Evolutionary conservation across 2,113 vertebrate genomes (phyloP), one percentile per base, ranked within the genome.

Genomic region (Anoura caudifer): DNA sequence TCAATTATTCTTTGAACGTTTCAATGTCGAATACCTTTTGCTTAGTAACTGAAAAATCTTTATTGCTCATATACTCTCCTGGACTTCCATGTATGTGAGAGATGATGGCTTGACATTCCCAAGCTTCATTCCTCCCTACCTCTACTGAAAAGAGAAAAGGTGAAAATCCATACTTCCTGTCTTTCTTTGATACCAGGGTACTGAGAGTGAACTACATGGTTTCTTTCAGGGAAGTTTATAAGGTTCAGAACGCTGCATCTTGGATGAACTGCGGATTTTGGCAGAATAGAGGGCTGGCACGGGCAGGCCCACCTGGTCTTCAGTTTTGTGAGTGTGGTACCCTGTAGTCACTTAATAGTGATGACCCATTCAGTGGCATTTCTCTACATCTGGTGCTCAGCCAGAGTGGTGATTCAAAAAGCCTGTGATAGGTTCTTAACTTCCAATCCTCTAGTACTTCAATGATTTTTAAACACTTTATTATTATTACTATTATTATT

Each of bases 71-170:
- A n/a, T 1, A 15, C 4, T 28, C 4, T 24, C 16, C 13, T 33
- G 13, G 4, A 47, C 11, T 33, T 36, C 2, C 7, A 47, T 47
- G 5, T 11, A 6, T 19, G 8, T 16, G 3, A 4, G 20, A 11
- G 19, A 19, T 19, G 14, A 65, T 33, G 2, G 0, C 0, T 13
- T 28, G 4, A 6, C 11, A 47, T 1, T 36, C 11, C 54, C 3
- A 7, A 38, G 1, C 5, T 80, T 38, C 22, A 2, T 28, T 4
- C 5, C 11, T 22, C 0, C 1, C 4, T 61, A 26, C n/a, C 17
- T 50, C 24, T 56, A 5, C 16, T 24, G n/a, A 3, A 52, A 43
- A 7, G 14, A 70, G 13, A 10, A 36, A 80, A 70, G 5, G 5
- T 54, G 22, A 19, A 19, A 54, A 11, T 79, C 54, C 45, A 1